These are phyloP conservation scores for Rhinogobius similis DNA, from an alignment of 2,113 vertebrate genomes.

Conservation along the genomic window DNA sequence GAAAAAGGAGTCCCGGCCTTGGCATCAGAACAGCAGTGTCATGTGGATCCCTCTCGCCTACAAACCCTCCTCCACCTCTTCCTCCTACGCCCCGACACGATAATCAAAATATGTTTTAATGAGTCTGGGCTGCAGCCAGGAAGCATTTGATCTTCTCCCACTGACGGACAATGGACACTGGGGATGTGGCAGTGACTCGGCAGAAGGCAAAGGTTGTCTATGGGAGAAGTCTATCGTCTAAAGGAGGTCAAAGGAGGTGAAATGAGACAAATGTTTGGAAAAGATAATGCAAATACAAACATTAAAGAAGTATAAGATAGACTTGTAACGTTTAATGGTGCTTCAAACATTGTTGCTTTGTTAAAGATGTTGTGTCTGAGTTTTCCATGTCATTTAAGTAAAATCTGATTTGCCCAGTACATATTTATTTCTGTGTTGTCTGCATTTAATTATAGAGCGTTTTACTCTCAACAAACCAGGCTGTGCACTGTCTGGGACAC, in stretches of 20 bases:
- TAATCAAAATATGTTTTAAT: conserved; percentile 12
- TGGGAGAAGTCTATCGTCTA: neutral
- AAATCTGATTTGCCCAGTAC: too few relatives aligned
- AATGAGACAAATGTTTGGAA: neutral
- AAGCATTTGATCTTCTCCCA: conserved; percentile 3
- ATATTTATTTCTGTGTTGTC: too few relatives aligned
- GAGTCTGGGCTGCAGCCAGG: conserved; percentile 3
- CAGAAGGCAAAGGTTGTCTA: neutral
- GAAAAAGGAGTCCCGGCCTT: conserved; percentile 1
- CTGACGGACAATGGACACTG: neutral
- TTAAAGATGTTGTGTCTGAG: too few relatives aligned
- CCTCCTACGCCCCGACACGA: neutral
- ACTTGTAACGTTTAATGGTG: too few relatives aligned
- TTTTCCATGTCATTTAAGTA: too few relatives aligned
- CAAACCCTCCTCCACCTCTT: neutral
- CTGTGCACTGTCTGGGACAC: too few relatives aligned
- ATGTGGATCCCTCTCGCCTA: conserved; percentile 3
- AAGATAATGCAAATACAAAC: neutral
- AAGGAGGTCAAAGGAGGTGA: neutral
- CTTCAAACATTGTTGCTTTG: too few relatives aligned
- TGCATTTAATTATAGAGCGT: too few relatives aligned
- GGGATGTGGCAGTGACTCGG: neutral
- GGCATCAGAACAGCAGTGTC: conserved; percentile 2
- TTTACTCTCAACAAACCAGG: too few relatives aligned
- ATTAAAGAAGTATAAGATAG: neutral